phyloP scores from a whole-genome alignment of 2,797 vertebrate species.

The Gephyroberyx darwinii region DNA sequence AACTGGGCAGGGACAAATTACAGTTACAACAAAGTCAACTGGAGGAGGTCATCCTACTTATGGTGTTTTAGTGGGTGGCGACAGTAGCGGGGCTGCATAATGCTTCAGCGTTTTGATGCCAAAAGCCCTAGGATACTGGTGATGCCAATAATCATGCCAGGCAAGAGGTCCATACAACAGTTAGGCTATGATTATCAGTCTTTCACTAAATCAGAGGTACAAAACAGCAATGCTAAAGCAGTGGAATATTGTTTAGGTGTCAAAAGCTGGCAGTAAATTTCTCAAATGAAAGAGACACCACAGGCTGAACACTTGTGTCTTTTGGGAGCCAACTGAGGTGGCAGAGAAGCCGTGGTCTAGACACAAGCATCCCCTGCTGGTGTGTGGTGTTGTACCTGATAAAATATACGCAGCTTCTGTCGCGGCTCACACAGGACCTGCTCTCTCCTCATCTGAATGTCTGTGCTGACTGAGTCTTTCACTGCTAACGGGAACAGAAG shows the following conservation, averaged over 20 bases:
- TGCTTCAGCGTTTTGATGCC: background rate
- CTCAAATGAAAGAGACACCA: conserved; percentile 5
- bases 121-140: background rate
- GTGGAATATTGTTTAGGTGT: background rate
- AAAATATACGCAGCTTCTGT: conserved; percentile 98
- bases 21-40: conserved; percentile 12
- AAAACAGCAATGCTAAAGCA: background rate
- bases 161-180: no score
- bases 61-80: conserved; percentile 3
- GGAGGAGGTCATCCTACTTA: background rate
- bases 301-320: background rate
- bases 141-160: background rate
- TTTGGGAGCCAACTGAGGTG: background rate
- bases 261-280: conserved; percentile 19
- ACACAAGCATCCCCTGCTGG: background rate
- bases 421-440: conserved; percentile 90
- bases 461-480: conserved; percentile 91
- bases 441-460: conserved; percentile 92
- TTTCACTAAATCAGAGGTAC: background rate
- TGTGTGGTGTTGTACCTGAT: conserved; percentile 86
- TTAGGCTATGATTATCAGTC: no score
- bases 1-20: conserved; percentile 80
- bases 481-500: conserved; percentile 81
- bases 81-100: conserved; percentile 13
- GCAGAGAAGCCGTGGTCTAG: background rate